phyloP scores from a whole-genome alignment of 1,140 invertebrate genomes.

The Drosophila suzukii region DNA sequence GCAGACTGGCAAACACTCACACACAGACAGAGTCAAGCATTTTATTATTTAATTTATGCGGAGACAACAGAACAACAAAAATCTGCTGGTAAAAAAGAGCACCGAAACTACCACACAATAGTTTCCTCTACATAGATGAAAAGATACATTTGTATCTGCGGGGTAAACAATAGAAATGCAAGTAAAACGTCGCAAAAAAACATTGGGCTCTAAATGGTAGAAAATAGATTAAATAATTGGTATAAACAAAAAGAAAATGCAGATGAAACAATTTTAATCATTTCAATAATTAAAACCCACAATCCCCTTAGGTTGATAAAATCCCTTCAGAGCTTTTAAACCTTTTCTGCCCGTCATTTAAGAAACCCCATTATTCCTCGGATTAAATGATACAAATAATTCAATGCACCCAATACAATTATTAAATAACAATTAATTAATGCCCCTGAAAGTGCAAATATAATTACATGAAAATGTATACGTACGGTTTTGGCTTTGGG shows the following conservation, averaged over 20 bases:
- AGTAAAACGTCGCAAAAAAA: slow-evolving; percentile 5
- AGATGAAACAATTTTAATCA: not conserved
- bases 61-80: slow-evolving; percentile 56
- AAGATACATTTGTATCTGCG: slow-evolving; percentile 48
- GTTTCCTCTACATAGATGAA: slow-evolving; percentile 37
- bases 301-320: not conserved
- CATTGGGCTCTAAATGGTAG: not conserved
- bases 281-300: too few relatives aligned
- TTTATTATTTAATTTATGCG: slow-evolving; percentile 84
- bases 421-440: slow-evolving; percentile 25
- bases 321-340: not conserved
- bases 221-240: slow-evolving; percentile 1
- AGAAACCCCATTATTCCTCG: not conserved
- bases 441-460: slow-evolving; percentile 7
- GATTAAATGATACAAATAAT: slow-evolving; percentile 18
- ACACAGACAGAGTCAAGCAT: slow-evolving; percentile 54
- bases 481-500: slow-evolving; percentile 82
- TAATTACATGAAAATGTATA: slow-evolving; percentile 46
- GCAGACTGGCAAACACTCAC: slow-evolving; percentile 33
- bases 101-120: slow-evolving; percentile 44
- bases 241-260: not conserved
- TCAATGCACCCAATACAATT: not conserved
- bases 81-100: slow-evolving; percentile 65
- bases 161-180: slow-evolving; percentile 44
- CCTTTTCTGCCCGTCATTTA: not conserved